Base-by-base conservation (phyloP, 2,113 vertebrate species). In the Onychostoma macrolepis region DNA sequence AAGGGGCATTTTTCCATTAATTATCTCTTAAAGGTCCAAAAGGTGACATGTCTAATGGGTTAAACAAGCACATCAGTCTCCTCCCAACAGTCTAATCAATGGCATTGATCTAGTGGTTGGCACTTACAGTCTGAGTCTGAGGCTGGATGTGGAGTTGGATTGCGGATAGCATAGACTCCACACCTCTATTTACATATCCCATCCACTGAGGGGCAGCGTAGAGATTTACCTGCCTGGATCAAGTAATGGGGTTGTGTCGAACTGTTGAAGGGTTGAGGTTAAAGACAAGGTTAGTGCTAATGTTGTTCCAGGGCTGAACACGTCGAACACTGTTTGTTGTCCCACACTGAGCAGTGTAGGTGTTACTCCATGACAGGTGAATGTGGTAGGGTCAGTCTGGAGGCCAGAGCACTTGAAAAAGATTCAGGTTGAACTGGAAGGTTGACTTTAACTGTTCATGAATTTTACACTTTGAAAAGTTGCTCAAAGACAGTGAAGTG, bases 31-130 rank as follows among this genome's bases (percentile, higher is more conserved):
- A 30, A 79, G 61, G 15, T 28, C 43, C 3, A 28, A 69, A 71
- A 11, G 24, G 45, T 24, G n/a, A 33, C 0, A 11, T 38, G 56
- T 80, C 63, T 86, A 30, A 26, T 80, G 45, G 30, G 58, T 61
- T 86, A 67, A 61, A 38, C 71, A 17, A 61, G 72, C 26, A 77
- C 17, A 76, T 43, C 26, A 85, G n/a, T 76, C 61, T 69, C n/a
- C 61, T 50, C 76, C 33, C 75, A 69, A 43, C 61, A 86, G 65
- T 43, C 84, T 77, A 77, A 89, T 94, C 90, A 86, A 92, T 93
- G 65, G 15, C 71, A 92, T 89, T 90, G 92, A 94, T 90, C 84
- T 45, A 67, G 43, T 26, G 84, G 82, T 69, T 85, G 82, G 87
- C 69, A 82, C 45, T 36, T 79, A 45, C 85, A 88, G 77, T 45